These are phyloP conservation scores for Epicampocera succincta DNA, from an alignment of 2,888 invertebrate genomes.

Conservation along the genomic window DNA sequence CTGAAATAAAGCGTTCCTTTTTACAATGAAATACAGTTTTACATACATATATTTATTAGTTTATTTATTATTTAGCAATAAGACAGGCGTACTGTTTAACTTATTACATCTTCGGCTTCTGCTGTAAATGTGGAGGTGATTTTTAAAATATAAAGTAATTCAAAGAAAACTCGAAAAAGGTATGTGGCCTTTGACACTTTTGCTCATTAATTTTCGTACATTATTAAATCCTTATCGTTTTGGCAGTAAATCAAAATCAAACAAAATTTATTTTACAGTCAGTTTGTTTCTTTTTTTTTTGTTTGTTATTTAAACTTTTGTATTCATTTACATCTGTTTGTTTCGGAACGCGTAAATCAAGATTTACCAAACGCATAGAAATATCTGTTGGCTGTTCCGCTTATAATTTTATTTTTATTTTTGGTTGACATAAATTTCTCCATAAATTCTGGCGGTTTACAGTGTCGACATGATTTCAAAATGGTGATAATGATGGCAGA, in stretches of 20 bases:
- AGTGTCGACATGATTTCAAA: constrained; percentile 62
- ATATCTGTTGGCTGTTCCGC: constrained; percentile 9
- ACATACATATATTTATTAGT: no score
- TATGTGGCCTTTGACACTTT: constrained; percentile 73
- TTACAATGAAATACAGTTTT: no score
- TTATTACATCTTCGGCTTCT: not conserved
- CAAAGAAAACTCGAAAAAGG: constrained; percentile 44
- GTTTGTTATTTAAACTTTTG: constrained; percentile 3
- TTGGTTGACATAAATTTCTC: constrained; percentile 41
- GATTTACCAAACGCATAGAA: constrained; percentile 42
- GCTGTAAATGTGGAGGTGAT: constrained; percentile 6
- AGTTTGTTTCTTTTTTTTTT: not conserved
- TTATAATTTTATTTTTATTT: constrained; percentile 15
- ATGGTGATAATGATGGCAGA: constrained; percentile 65
- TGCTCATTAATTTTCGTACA: constrained; percentile 75
- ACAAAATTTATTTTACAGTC: not conserved
- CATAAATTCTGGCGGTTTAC: constrained; percentile 52
- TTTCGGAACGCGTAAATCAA: constrained; percentile 61
- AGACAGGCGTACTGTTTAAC: constrained; percentile 5
- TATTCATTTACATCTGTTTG: not conserved
- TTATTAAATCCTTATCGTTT: constrained; percentile 71
- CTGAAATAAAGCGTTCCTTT: no score
- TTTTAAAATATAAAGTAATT: constrained; percentile 1
- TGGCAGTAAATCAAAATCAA: constrained; percentile 68
- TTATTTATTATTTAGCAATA: not conserved